Conservation (phyloP, 2,888 invertebrate genomes). For the Agonopterix heracliana region DNA sequence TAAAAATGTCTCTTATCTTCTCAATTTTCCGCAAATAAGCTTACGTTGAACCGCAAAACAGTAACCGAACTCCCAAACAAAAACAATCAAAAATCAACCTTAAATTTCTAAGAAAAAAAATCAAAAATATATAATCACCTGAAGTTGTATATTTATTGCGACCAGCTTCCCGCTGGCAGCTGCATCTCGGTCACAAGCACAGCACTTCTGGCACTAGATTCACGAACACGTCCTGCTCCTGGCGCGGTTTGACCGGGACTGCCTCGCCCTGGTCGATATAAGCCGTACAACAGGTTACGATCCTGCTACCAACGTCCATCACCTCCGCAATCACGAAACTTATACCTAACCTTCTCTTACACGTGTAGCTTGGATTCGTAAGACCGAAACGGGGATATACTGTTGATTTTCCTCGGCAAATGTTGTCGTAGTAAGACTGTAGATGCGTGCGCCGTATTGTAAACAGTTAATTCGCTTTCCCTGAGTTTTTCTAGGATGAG, state of each 20-base stretch:
- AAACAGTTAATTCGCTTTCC: not conserved
- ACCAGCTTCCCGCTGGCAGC: slow-evolving; percentile 45
- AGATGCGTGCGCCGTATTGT: not conserved
- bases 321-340: not conserved
- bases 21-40: too few relatives aligned
- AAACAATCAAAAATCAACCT: too few relatives aligned
- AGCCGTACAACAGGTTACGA: slow-evolving; percentile 57
- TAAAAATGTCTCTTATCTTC: too few relatives aligned
- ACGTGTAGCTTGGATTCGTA: not conserved
- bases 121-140: slow-evolving; percentile 27
- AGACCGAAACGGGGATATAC: not conserved
- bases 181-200: slow-evolving; percentile 45
- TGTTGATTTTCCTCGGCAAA: not conserved
- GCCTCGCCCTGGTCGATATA: slow-evolving; percentile 50
- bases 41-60: too few relatives aligned
- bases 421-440: not conserved
- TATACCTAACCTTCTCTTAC: too few relatives aligned
- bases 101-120: too few relatives aligned
- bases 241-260: slow-evolving; percentile 40
- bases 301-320: slow-evolving; percentile 1
- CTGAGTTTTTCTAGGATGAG: too few relatives aligned
- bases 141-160: slow-evolving; percentile 46
- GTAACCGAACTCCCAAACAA: too few relatives aligned
- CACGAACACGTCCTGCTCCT: slow-evolving; percentile 19
- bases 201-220: slow-evolving; percentile 14